These are phyloP conservation scores for Melangyna quadrimaculata DNA, from an alignment of 2,888 invertebrate species.

Conservation along the genomic window DNA sequence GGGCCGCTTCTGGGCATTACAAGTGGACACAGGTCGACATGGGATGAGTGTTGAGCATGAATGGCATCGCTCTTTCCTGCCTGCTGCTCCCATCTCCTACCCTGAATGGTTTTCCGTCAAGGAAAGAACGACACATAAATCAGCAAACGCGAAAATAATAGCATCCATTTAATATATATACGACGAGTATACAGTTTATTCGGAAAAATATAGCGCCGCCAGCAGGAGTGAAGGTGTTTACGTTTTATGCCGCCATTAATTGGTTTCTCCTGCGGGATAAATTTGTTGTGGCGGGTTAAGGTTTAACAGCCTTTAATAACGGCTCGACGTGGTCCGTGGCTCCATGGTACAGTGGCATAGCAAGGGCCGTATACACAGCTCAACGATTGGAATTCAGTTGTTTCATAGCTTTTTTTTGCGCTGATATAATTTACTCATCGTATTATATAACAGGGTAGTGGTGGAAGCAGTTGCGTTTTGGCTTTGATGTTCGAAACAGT, in stretches of 20 bases:
- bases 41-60: not conserved
- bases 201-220: not conserved
- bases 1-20: not conserved
- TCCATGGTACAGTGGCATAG: not conserved
- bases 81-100: not conserved
- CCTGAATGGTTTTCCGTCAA: constrained; percentile 29
- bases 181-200: not conserved
- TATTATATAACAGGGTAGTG: not conserved
- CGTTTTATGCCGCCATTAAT: constrained; percentile 65
- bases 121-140: constrained; percentile 56
- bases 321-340: not conserved
- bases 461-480: not conserved
- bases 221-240: constrained; percentile 32
- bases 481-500: constrained; percentile 39
- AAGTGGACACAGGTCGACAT: not conserved
- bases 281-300: constrained; percentile 55
- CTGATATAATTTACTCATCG: not conserved
- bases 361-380: not conserved
- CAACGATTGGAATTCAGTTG: not conserved
- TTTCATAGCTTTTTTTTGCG: not conserved
- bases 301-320: constrained; percentile 48
- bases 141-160: constrained; percentile 58
- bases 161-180: constrained; percentile 45
- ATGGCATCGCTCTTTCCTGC: not conserved
- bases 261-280: constrained; percentile 64